A percentile compares a stretch with the other conserved stretches of the same genome.
Conservation (phyloP, 2,888 invertebrate genomes). For the Antheraea assamensis region DNA sequence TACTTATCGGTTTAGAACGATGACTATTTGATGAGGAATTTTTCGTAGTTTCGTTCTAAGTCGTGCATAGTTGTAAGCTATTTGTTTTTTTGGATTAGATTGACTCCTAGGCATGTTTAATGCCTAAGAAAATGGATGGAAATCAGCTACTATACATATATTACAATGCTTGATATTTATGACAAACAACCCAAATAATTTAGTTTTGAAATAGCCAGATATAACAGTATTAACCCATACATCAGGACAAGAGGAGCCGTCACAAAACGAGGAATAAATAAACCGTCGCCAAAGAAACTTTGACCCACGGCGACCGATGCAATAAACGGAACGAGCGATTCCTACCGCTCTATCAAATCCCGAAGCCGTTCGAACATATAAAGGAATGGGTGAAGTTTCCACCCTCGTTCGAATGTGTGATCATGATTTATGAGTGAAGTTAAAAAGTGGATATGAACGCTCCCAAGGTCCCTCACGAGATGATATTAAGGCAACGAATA, state of each 20-base stretch:
- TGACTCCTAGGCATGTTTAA: no score
- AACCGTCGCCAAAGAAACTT: neutral
- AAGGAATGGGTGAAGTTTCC: conserved; percentile 24
- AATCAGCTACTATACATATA: no score
- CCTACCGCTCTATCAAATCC: conserved; percentile 22
- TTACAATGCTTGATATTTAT: no score
- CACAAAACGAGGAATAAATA: neutral
- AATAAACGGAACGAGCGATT: conserved; percentile 20
- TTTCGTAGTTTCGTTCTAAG: no score
- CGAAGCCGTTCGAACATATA: conserved; percentile 12
- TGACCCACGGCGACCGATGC: neutral
- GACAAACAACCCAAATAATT: no score
- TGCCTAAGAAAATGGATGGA: no score
- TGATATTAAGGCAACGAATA: conserved; percentile 19
- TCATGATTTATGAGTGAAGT: conserved; percentile 27
- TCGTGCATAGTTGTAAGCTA: no score
- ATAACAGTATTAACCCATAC: neutral
- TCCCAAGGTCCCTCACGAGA: conserved; percentile 22
- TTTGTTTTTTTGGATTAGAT: no score
- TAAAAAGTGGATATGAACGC: conserved; percentile 24
- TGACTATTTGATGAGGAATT: no score
- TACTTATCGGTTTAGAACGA: no score
- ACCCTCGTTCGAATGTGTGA: conserved; percentile 25
- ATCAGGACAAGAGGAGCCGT: neutral
- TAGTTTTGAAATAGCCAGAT: no score